Conservation (phyloP, 2,113 vertebrate genomes). For the Channa argus region DNA sequence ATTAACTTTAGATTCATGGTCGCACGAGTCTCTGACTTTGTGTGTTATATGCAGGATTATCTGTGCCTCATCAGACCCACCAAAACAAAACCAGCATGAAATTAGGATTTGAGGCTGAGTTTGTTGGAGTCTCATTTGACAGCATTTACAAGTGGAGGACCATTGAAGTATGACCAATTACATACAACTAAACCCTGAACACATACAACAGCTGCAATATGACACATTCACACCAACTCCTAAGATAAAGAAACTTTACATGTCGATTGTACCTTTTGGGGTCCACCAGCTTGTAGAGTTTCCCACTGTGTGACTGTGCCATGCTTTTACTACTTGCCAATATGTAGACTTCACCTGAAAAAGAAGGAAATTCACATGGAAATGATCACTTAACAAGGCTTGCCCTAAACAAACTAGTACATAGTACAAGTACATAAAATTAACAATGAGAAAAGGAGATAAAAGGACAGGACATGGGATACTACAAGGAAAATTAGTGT, state of each 20-base stretch:
- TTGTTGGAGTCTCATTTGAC: slow-evolving; percentile 8
- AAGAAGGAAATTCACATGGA: slow-evolving; percentile 50
- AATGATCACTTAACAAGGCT: background rate
- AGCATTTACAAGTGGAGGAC: background rate
- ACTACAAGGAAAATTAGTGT: slow-evolving; percentile 13
- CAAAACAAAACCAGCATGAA: slow-evolving; percentile 22
- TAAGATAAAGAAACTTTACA: background rate
- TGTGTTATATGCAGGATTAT: background rate
- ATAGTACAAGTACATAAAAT: background rate
- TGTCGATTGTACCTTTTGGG: slow-evolving; percentile 90
- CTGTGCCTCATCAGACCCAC: background rate
- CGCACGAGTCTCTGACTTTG: slow-evolving; percentile 5
- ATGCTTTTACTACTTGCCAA: slow-evolving; percentile 96
- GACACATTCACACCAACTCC: background rate
- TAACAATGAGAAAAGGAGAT: slow-evolving; percentile 3
- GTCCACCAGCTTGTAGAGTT: slow-evolving; percentile 96
- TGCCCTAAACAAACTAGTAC: background rate
- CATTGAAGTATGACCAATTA: slow-evolving; percentile 16
- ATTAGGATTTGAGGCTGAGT: background rate
- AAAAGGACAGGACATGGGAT: slow-evolving; percentile 20
- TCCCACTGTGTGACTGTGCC: slow-evolving; percentile 93
- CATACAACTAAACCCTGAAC: slow-evolving; percentile 18
- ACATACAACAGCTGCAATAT: slow-evolving; percentile 6
- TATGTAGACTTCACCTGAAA: slow-evolving; percentile 95
- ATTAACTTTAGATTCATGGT: slow-evolving; percentile 2